Base-by-base conservation (phyloP, 1,140 invertebrate species). In the Bombus superbus region DNA sequence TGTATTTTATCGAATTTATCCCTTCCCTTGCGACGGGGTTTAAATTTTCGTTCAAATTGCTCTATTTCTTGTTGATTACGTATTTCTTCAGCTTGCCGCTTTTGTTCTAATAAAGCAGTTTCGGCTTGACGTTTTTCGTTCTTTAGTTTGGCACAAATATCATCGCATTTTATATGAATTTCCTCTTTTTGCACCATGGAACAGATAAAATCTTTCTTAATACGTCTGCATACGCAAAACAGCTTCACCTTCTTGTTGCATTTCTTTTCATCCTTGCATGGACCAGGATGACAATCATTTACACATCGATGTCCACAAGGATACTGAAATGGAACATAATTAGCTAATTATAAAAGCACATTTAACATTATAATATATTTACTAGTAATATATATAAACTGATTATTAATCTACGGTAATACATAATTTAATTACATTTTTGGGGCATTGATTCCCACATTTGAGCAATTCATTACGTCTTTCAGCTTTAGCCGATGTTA, bases 401-500 rank as follows among this genome's bases (percentile, higher is more conserved):
- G 5, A 64, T 32, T 59, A 44, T 25, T 40, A 71, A 25, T 9
- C 28, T 68, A 57, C 13, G 66, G 47, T 18, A 53, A 53, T 53
- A 53, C 47, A 53, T 53, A 68, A 71, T 59, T 57, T 86, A 95
- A 95, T 96, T 95, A 98, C 97, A 96, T 96, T 97, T 95, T 97
- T 98, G 3, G 98, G 97, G 93, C 98, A 99, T 83, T 97, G 97
- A 93, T 98, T 98, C 73, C 97, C 97, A 93, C 98, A 98, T 83
- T 96, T 97, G 44, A 97, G 95, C 87, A 97, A 93, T 86, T 95
- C 93, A 68, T 96, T 94, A 53, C 96, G 96, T 53, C 94, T 88
- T 9, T 96, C 92, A 10, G 89, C 85, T 9, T 94, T 95, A 5
- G 96, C 95, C 25, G 94, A 93, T 13, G 95, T 96, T 91, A 97